Evolutionary conservation across 2,888 invertebrate species (phyloP).

Genomic region (Chaetoderma sp.): DNA sequence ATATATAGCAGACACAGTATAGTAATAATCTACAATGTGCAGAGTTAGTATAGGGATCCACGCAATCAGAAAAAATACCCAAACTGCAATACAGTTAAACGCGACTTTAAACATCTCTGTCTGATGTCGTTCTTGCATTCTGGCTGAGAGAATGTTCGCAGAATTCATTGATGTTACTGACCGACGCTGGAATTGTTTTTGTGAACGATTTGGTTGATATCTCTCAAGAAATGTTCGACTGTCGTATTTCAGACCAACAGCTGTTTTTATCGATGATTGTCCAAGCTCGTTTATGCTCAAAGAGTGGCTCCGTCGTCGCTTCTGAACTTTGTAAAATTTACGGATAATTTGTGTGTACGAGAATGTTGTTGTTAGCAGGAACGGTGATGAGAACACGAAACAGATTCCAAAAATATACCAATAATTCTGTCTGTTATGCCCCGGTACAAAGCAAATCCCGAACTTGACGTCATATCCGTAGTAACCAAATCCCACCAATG

Average conservation of each 20-base stretch:
- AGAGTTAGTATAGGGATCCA: slow-evolving; percentile 3
- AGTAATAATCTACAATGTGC: neutral
- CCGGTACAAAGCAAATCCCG: slow-evolving; percentile 1
- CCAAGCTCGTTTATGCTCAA: neutral
- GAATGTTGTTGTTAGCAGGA: neutral
- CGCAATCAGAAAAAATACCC: neutral
- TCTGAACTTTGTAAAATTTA: slow-evolving; percentile 3
- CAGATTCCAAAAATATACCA: slow-evolving; percentile 7
- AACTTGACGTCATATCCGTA: slow-evolving; percentile 3
- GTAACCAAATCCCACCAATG: slow-evolving; percentile 4
- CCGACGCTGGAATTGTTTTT: no score
- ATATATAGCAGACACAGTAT: neutral
- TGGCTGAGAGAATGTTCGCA: neutral
- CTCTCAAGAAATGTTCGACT: neutral
- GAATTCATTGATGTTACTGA: neutral
- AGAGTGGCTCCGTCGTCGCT: neutral
- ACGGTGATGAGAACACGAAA: slow-evolving; percentile 1
- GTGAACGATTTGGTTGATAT: neutral
- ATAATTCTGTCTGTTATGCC: neutral
- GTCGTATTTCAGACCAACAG: neutral
- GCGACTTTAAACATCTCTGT: slow-evolving; percentile 5
- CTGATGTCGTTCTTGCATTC: neutral
- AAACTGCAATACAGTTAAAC: slow-evolving; percentile 3
- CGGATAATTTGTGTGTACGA: slow-evolving; percentile 1
- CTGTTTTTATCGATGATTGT: no score